Conservation (phyloP, 2,797 vertebrate species). For the Sebastes ruberrimus region DNA sequence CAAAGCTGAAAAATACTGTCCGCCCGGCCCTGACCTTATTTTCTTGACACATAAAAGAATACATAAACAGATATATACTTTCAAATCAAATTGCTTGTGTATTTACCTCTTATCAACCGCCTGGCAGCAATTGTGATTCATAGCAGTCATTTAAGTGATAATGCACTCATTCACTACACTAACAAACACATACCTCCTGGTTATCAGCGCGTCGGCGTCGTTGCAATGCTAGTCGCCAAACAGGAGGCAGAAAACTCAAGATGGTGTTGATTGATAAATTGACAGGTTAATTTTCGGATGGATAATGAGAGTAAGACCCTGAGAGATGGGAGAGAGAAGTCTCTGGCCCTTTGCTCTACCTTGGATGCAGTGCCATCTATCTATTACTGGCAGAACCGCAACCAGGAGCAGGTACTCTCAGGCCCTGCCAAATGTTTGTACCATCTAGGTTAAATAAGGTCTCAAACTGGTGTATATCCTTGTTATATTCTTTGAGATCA, state of each 20-base stretch:
- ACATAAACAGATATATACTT: slow-evolving; percentile 75
- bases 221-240: slow-evolving; percentile 86
- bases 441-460: slow-evolving; percentile 55
- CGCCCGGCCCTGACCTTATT: slow-evolving; percentile 66
- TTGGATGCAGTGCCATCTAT: slow-evolving; percentile 99
- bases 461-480: slow-evolving; percentile 27
- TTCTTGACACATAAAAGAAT: slow-evolving; percentile 73
- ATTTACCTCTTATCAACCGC: slow-evolving; percentile 91
- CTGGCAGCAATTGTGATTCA: slow-evolving; percentile 98
- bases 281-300: slow-evolving; percentile 99
- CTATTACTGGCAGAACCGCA: slow-evolving; percentile 88
- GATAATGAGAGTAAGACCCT: slow-evolving; percentile 97
- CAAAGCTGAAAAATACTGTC: slow-evolving; percentile 46
- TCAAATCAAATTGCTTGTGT: slow-evolving; percentile 78
- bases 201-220: slow-evolving; percentile 94
- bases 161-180: slow-evolving; percentile 98
- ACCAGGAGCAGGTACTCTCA: slow-evolving; percentile 63
- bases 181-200: slow-evolving; percentile 94
- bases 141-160: slow-evolving; percentile 99
- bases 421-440: slow-evolving; percentile 58
- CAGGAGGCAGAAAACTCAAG: slow-evolving; percentile 91
- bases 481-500: slow-evolving; percentile 10
- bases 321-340: slow-evolving; percentile 82
- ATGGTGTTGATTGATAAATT: slow-evolving; percentile 99
- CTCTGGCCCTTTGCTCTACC: slow-evolving; percentile 83